These are phyloP conservation scores for Eulacestoma nigropectus DNA, from an alignment of 2,113 vertebrate genomes.

Conservation along the genomic window DNA sequence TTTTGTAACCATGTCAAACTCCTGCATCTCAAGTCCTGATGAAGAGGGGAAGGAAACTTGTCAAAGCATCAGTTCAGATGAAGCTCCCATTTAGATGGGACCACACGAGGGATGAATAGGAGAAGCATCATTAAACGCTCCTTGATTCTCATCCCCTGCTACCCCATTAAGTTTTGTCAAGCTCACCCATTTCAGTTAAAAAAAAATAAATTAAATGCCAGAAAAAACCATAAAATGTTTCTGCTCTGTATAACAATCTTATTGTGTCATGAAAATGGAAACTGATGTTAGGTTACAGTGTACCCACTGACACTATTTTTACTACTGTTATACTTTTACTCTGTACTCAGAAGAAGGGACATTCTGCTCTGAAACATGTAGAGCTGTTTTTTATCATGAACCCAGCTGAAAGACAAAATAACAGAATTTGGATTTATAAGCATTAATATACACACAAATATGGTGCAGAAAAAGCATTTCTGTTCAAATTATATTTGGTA, in stretches of 20 bases:
- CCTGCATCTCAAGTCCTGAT: neutral
- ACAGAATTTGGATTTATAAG: neutral
- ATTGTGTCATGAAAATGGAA: neutral
- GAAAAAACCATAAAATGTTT: neutral
- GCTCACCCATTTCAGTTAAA: neutral
- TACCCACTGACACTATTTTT: neutral
- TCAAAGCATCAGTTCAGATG: neutral
- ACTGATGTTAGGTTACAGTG: neutral
- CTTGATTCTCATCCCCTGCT: neutral
- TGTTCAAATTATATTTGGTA: neutral
- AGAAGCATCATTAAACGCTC: neutral
- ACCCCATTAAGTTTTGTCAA: neutral
- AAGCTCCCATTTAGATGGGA: neutral
- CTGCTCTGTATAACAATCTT: neutral
- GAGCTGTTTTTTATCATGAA: neutral
- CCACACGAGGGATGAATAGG: neutral
- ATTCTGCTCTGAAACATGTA: neutral
- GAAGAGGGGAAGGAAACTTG: neutral
- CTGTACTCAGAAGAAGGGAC: neutral
- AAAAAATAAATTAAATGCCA: neutral
- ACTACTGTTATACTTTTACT: neutral
- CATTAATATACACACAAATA: neutral
- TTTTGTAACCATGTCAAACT: neutral
- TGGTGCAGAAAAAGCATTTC: neutral
- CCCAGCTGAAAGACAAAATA: constrained; percentile 17